Evolutionary conservation across 2,797 vertebrate species (phyloP).

Genomic region (Pitangus sulphuratus): DNA sequence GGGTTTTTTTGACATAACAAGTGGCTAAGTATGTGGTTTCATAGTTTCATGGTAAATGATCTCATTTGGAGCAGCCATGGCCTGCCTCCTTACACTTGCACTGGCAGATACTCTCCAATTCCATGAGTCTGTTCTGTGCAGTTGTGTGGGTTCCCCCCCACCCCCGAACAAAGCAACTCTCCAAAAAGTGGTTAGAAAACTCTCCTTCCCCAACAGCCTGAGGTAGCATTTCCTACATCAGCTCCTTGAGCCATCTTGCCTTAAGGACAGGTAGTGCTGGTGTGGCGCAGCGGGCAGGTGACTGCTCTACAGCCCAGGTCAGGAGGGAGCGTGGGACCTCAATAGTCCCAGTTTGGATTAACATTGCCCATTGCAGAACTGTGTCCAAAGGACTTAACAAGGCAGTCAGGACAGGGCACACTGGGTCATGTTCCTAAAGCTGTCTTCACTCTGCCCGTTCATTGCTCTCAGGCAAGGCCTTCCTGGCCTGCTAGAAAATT

Average conservation of each 20-base stretch:
- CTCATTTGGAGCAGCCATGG: not conserved
- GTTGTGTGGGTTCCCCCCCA: not conserved
- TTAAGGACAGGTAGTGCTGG: not conserved
- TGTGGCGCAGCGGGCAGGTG: not conserved
- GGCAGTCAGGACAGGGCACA: not conserved
- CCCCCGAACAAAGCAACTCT: not conserved
- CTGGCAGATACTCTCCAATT: not conserved
- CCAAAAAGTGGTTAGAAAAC: not conserved
- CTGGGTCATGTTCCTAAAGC: not conserved
- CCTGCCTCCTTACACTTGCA: not conserved
- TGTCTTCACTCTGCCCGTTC: not conserved
- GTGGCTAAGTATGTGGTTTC: not conserved
- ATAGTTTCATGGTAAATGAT: not conserved
- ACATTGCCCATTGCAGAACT: not conserved
- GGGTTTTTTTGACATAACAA: not conserved
- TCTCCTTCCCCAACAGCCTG: not conserved
- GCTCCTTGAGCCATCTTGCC: not conserved
- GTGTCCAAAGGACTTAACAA: not conserved
- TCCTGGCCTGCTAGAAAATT: not conserved
- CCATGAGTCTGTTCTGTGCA: fast-evolving
- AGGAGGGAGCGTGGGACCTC: not conserved
- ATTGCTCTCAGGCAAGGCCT: not conserved
- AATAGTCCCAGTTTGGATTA: not conserved
- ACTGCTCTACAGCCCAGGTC: not conserved
- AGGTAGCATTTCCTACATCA: not conserved